Evolutionary conservation across 2,797 vertebrate species (phyloP).

Genomic region (Sternotherus odoratus): DNA sequence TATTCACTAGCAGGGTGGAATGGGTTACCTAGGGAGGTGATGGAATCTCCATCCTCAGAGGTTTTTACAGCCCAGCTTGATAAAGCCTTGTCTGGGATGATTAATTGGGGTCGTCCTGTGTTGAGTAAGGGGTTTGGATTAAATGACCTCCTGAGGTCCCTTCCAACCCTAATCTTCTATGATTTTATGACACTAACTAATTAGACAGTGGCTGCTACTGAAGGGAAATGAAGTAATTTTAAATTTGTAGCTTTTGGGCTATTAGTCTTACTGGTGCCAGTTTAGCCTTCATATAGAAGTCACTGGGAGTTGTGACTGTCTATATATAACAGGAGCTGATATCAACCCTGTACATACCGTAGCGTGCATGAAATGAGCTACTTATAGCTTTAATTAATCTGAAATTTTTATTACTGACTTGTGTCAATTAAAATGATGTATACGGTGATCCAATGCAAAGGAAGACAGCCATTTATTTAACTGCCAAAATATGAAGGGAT

Average conservation of each 20-base stretch:
- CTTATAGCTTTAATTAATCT: neutral
- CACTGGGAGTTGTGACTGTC: neutral
- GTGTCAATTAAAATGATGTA: neutral
- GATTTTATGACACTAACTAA: too few species aligned
- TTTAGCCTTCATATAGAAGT: neutral
- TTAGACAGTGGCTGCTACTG: neutral
- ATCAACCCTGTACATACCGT: neutral
- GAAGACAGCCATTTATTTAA: neutral
- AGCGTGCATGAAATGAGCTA: neutral
- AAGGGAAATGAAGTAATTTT: neutral
- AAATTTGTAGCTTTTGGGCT: neutral
- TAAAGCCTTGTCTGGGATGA: too few species aligned
- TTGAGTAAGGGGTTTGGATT: too few species aligned
- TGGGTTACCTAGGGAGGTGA: too few species aligned
- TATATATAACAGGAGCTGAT: neutral
- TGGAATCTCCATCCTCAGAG: too few species aligned
- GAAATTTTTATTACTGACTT: neutral
- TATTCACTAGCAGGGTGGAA: too few species aligned
- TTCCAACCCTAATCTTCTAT: too few species aligned
- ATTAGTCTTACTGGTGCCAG: neutral
- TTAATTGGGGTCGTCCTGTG: too few species aligned
- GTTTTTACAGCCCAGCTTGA: too few species aligned
- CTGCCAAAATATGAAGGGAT: neutral
- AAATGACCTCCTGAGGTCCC: too few species aligned
- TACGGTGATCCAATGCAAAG: neutral